Conservation (phyloP, 2,113 vertebrate species). For the Sphyrna mokarran region DNA sequence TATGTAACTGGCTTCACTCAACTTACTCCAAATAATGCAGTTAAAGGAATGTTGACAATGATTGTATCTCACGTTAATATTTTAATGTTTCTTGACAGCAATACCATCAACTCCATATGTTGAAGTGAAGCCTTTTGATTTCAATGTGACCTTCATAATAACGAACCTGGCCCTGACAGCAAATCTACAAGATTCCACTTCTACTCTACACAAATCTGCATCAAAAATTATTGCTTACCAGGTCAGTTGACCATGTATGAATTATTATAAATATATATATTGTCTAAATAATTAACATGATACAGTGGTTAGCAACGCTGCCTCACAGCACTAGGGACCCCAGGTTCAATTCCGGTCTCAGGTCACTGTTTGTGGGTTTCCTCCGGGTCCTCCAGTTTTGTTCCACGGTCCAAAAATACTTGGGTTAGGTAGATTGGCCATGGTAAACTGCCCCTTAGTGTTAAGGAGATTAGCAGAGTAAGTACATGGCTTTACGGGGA, state of each 20-base stretch:
- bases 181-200: neutral
- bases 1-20: neutral
- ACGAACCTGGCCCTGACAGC: neutral
- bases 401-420: too few species aligned
- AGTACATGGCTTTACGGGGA: too few species aligned
- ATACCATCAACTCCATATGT: neutral
- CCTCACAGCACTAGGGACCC: too few species aligned
- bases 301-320: too few species aligned
- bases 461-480: too few species aligned
- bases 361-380: too few species aligned
- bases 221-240: neutral
- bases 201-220: neutral
- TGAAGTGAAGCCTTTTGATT: neutral
- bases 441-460: too few species aligned
- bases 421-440: too few species aligned
- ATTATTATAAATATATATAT: neutral
- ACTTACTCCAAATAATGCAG: neutral
- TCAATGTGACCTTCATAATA: constrained; percentile 5
- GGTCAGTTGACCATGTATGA: neutral
- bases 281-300: neutral
- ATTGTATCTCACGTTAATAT: neutral
- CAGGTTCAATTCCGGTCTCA: too few species aligned
- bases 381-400: too few species aligned
- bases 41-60: neutral
- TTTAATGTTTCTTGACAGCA: neutral